Evolutionary conservation across 2,113 vertebrate genomes (phyloP), one percentile per base, ranked within the genome.

Genomic region (Pogona vitticeps): DNA sequence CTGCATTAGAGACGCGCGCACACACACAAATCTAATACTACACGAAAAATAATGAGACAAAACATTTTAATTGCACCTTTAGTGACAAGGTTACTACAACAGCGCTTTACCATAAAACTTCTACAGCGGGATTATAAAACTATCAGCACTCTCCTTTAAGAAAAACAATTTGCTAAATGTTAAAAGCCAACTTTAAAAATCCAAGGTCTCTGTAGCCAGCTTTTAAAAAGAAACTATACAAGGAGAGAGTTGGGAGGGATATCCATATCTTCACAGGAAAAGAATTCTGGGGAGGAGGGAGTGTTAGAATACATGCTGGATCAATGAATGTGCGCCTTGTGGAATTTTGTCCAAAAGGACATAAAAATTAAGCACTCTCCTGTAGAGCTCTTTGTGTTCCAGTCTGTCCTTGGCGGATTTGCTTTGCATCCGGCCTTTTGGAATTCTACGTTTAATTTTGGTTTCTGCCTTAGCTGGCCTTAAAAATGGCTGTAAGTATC

Each of bases 21-120:
- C 73, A 70, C 90, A 73, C 68, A 88, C 79, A 77, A 92, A 90
- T 88, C 91, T 93, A 83, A 92, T 90, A 59, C 92, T 58, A 90
- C 85, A 75, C 91, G 87, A 90, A 92, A 94, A 94, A 95, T 91
- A 93, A 91, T 76, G 91, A 88, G 87, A 90, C 91, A 91, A 88
- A 92, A 93, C 91, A 89, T 92, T 93, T 88, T 93, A 92, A 92
- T 89, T 89, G 89, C 91, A 93, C 93, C 93, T 94, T 92, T 91
- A 65, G 91, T 90, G 93, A 92, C 91, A 91, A 94, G 95, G 95
- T 94, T 91, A 93, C 91, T 87, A 82, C 88, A 92, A 84, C 88
- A 88, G 91, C 86, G 14, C 87, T 92, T 87, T 87, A 88, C 91
- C 93, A 90, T 82, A 86, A 88, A 92, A 86, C 80, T 87, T 85